A percentile compares a stretch with the other conserved stretches of the same genome.
Evolutionary conservation across 2,113 vertebrate genomes (phyloP).

Genomic region (Uria lomvia): DNA sequence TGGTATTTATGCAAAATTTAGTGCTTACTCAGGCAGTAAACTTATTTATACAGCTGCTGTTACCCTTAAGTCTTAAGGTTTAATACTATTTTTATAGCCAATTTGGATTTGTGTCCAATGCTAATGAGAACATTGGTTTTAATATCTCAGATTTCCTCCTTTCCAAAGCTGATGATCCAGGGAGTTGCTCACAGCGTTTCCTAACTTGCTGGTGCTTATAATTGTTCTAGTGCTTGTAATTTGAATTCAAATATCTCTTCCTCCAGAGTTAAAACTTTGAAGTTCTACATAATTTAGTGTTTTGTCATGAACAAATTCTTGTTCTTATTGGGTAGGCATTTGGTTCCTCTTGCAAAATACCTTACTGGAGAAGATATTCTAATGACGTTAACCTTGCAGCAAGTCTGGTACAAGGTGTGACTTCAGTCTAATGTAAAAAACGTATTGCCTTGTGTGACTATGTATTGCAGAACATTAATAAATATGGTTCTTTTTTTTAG

Average conservation of each 20-base stretch:
- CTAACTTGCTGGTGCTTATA: background rate
- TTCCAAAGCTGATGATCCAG: background rate
- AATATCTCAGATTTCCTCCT: background rate
- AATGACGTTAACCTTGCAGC: background rate
- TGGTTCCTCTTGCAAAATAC: background rate
- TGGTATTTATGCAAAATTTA: background rate
- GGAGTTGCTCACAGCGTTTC: background rate
- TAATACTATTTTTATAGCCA: background rate
- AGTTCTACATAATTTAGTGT: background rate
- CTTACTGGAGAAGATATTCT: background rate
- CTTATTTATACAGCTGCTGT: background rate
- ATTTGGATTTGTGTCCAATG: background rate
- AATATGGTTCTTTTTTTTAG: slow-evolving; percentile 55
- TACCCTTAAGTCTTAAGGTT: background rate
- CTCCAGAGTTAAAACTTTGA: background rate
- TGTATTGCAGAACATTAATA: slow-evolving; percentile 23
- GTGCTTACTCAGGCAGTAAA: background rate
- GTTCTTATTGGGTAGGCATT: background rate
- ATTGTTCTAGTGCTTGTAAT: background rate
- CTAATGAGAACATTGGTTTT: background rate
- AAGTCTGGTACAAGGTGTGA: background rate
- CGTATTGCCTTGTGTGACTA: background rate
- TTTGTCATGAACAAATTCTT: background rate
- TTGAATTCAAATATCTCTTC: background rate
- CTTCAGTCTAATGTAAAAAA: slow-evolving; percentile 1